Base-by-base conservation (phyloP, 2,797 vertebrate species). In the Neostethus bicornis region DNA sequence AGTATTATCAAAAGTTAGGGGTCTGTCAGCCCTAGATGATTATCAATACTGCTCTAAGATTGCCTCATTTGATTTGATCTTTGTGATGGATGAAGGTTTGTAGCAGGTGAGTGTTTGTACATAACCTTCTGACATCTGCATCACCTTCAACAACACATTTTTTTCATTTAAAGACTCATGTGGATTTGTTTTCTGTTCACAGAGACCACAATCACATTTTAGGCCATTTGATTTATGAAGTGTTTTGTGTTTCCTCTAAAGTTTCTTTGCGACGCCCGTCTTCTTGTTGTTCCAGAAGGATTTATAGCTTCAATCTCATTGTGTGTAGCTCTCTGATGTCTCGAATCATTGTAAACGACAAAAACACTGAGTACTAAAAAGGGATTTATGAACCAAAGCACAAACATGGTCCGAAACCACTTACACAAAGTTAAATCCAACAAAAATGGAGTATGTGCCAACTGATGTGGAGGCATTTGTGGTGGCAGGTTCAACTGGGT, bases 31-130 rank as follows among this genome's bases (percentile, higher is more conserved):
- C n/a, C n/a, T n/a, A n/a, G n/a, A n/a, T n/a, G n/a, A n/a, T n/a
- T n/a, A n/a, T n/a, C n/a, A n/a, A n/a, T n/a, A n/a, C n/a, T n/a
- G n/a, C n/a, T n/a, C n/a, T n/a, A n/a, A n/a, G n/a, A n/a, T n/a
- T n/a, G n/a, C n/a, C n/a, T n/a, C n/a, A n/a, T n/a, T n/a, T n/a
- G n/a, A n/a, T n/a, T n/a, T n/a, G n/a, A n/a, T n/a, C n/a, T n/a
- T n/a, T n/a, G n/a, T n/a, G n/a, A n/a, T n/a, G n/a, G n/a, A n/a
- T n/a, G n/a, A n/a, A n/a, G n/a, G n/a, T n/a, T n/a, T 1, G 4
- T 13, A 35, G 24, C 41, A 47, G 54, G 42, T 47, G 48, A 58
- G 34, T 47, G 54, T 35, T 66, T 51, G 52, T 66, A 62, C 46
- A 46, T 46, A 46, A 51, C 20, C 24, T 20, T 17, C 39, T 37